Evolutionary conservation across 1,140 invertebrate genomes (phyloP), one percentile per base, ranked within the genome.

Genomic region (Mesaphorura yosii): DNA sequence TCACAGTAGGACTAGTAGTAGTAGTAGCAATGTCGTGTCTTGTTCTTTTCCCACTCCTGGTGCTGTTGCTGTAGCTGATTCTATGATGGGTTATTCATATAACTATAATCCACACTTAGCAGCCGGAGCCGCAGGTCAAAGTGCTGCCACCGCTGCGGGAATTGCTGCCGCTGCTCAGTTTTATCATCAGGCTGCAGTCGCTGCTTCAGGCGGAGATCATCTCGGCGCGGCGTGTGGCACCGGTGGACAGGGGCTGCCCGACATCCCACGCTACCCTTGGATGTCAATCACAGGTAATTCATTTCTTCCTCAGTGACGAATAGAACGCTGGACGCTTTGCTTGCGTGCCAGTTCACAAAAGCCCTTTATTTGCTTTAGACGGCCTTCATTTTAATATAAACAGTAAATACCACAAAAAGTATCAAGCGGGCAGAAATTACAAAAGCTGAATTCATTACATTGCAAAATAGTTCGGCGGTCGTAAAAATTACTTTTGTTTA

Each of bases 201-300:
- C 75, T 7, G 83, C 78, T 7, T 77, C 77, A 49, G 76, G 60
- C 70, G 61, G 59, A 5, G 60, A 63, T 39, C 58, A 51, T 40
- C 47, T 49, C 42, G 60, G 49, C 38, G 41, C 25, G 40, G 41
- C 52, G 37, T 59, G 61, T 47, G 27, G 26, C 25, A 47, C 53
- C 27, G 57, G 57, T 10, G 46, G 60, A 52, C 51, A 62, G 55
- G 58, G 66, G 57, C 53, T 66, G 51, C 54, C 65, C 57, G 59
- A 65, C 70, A 86, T 91, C 66, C 87, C 88, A 15, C 78, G 88
- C 66, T 92, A 92, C 71, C 88, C 89, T n/a, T 93, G 89, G 89
- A 92, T 93, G 88, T 88, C 88, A 63, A 88, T 92, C 69, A 90
- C 88, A 76, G 89, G 89, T 92, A 79, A 46, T 6, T 42, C 40